Evolutionary conservation across 2,797 vertebrate species (phyloP).

Genomic region (Emydoidea blandingii): DNA sequence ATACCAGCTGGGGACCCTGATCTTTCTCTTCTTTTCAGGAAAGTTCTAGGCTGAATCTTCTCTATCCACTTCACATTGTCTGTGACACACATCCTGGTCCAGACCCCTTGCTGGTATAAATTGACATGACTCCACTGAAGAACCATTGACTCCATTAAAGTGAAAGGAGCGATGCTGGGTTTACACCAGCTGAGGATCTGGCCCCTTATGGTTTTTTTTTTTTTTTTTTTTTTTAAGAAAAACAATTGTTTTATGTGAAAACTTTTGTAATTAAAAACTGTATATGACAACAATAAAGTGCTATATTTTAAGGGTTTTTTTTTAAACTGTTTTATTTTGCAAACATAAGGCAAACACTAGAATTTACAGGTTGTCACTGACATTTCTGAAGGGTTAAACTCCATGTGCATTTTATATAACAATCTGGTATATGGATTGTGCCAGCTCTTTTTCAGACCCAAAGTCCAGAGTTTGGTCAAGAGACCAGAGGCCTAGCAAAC

Average conservation of each 20-base stretch:
- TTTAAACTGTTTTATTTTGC: background rate
- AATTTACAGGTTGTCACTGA: accelerated
- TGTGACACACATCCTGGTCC: background rate
- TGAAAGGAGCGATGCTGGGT: background rate
- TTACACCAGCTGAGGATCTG: background rate
- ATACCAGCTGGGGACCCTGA: background rate
- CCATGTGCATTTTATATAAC: too few relatives aligned
- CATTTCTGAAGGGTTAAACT: too few relatives aligned
- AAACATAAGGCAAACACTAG: background rate
- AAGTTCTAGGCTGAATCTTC: background rate
- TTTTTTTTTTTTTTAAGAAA: constrained; percentile 41
- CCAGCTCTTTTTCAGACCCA: too few relatives aligned
- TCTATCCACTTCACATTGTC: background rate
- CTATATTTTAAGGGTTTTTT: constrained; percentile 60
- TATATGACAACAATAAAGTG: constrained; percentile 68
- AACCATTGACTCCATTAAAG: background rate
- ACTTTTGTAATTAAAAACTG: constrained; percentile 47
- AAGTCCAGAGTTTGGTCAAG: too few relatives aligned
- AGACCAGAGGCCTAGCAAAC: too few relatives aligned
- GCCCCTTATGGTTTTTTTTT: too few relatives aligned
- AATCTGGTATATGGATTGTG: too few relatives aligned
- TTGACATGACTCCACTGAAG: background rate
- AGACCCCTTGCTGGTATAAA: background rate
- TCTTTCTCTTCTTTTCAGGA: too few relatives aligned
- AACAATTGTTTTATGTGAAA: constrained; percentile 52